Percentiles rank a stretch among this genome's conserved stretches.
These are phyloP conservation scores for Loriculus beryllinus DNA, from an alignment of 2,797 vertebrate genomes.

Conservation along the genomic window DNA sequence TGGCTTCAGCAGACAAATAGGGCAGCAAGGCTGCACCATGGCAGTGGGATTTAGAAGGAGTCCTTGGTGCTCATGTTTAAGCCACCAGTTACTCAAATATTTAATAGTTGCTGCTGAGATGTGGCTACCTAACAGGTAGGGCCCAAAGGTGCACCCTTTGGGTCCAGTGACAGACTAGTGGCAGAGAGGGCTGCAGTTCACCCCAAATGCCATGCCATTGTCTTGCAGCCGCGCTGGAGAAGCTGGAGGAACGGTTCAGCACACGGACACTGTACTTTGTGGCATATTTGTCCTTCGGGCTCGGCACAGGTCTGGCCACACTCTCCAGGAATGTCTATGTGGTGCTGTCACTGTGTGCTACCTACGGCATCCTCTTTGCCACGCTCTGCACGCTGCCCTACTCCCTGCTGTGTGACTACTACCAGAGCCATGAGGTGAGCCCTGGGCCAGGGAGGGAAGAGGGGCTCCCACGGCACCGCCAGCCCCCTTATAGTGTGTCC, in stretches of 20 bases:
- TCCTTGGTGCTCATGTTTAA: rapidly evolving
- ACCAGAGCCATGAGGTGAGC: slow-evolving; percentile 94
- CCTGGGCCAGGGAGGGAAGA: neutral
- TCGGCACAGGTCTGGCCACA: slow-evolving; percentile 93
- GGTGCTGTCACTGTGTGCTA: slow-evolving; percentile 91
- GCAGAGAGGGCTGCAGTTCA: neutral
- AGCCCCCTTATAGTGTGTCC: neutral
- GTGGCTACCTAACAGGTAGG: rapidly evolving
- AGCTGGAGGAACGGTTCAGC: slow-evolving; percentile 92
- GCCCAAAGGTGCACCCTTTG: neutral
- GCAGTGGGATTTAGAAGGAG: neutral
- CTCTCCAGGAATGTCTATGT: slow-evolving; percentile 93
- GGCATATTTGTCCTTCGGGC: slow-evolving; percentile 92
- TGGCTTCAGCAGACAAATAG: neutral
- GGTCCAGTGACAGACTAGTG: rapidly evolving
- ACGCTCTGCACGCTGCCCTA: slow-evolving; percentile 98
- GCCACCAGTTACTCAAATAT: neutral
- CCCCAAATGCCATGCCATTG: neutral
- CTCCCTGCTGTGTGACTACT: slow-evolving; percentile 98
- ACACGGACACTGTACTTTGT: slow-evolving; percentile 94
- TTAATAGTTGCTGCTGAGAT: rapidly evolving
- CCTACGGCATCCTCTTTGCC: slow-evolving; percentile 94
- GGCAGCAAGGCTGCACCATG: neutral
- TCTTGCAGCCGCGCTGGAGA: slow-evolving; percentile 88
- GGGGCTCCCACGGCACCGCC: neutral